These are phyloP conservation scores for Andrena fulva DNA, from an alignment of 2,888 invertebrate species.

Conservation along the genomic window DNA sequence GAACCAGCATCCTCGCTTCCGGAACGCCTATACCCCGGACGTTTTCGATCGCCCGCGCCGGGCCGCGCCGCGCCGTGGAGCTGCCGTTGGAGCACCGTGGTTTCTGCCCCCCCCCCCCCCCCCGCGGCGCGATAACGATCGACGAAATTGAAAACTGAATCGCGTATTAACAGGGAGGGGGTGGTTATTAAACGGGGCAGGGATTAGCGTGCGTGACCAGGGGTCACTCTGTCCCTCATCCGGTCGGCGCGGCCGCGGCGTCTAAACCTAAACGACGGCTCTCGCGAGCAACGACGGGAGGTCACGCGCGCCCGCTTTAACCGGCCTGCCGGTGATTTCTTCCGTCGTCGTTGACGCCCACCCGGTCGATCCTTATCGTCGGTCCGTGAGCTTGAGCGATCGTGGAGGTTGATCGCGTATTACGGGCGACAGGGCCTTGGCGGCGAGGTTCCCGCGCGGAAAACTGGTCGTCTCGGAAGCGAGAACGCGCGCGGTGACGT, in stretches of 20 bases:
- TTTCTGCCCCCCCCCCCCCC: too few relatives aligned
- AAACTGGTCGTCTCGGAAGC: not conserved
- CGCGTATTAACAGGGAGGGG: slow-evolving; percentile 56
- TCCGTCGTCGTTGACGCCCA: slow-evolving; percentile 4
- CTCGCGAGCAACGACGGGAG: slow-evolving; percentile 32
- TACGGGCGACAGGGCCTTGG: not conserved
- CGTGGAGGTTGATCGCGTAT: slow-evolving; percentile 39
- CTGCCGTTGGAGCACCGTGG: not conserved
- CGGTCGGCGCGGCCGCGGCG: slow-evolving; percentile 11
- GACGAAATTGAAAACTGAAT: slow-evolving; percentile 73
- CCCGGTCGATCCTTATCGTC: slow-evolving; percentile 32
- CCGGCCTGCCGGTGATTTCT: not conserved
- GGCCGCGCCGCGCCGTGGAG: too few relatives aligned
- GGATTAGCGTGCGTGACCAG: slow-evolving; percentile 63
- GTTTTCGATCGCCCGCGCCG: not conserved
- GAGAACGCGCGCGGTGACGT: slow-evolving; percentile 23
- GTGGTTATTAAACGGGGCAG: slow-evolving; percentile 54
- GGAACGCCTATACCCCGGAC: not conserved
- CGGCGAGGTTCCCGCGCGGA: not conserved
- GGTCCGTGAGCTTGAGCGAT: slow-evolving; percentile 23
- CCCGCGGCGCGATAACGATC: slow-evolving; percentile 49
- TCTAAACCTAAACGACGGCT: not conserved
- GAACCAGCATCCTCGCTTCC: slow-evolving; percentile 1
- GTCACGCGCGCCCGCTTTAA: slow-evolving; percentile 50
- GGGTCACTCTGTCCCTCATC: slow-evolving; percentile 25